Evolutionary conservation across 1,140 invertebrate species (phyloP), one percentile per base, ranked within the genome.

Genomic region (Pomacea maculata): DNA sequence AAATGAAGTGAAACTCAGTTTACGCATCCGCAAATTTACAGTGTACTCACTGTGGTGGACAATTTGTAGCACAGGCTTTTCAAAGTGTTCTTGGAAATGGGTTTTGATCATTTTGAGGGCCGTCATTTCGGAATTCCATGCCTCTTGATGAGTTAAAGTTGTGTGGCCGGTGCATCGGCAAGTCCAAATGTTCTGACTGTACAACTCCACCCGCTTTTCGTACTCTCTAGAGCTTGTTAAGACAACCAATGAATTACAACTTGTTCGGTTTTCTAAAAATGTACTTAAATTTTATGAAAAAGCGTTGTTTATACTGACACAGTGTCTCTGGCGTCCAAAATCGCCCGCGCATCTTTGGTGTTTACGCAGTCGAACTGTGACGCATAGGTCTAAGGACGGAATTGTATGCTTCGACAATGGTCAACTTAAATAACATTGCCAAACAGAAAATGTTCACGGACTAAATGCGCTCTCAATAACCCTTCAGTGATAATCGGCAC

Each of bases 111-210:
- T 82, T 74, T 90, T 87, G 14, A 85, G 81, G 8, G 88, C 87
- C 54, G 86, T 85, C 75, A 89, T 87, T 83, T 92, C 92, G 29
- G 91, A 92, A 71, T 91, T 90, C 87, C 87, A 89, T 6, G 92
- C 92, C 80, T 92, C 91, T 82, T 92, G 87, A 83, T 92, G 90
- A 8, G 91, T 92, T n/a, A 92, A 83, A 75, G 90, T 90, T 14
- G 88, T 88, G 79, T 92, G 91, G 6, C 92, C 92, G n/a, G 91
- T 92, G 79, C 89, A 90, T 74, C 89, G 90, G 82, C 92, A 92
- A 9, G 91, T 92, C 92, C 92, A 92, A n/a, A 92, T 89, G 45
- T 82, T 86, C 61, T 90, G 88, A 63, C 86, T 86, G 82, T 91
- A 91, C 78, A 90, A 77, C 11, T 85, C 80, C 55, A 85, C n/a